A percentile compares a stretch with the other conserved stretches of the same genome.
Conservation (phyloP, 2,113 vertebrate genomes). For the Turnix velox region DNA sequence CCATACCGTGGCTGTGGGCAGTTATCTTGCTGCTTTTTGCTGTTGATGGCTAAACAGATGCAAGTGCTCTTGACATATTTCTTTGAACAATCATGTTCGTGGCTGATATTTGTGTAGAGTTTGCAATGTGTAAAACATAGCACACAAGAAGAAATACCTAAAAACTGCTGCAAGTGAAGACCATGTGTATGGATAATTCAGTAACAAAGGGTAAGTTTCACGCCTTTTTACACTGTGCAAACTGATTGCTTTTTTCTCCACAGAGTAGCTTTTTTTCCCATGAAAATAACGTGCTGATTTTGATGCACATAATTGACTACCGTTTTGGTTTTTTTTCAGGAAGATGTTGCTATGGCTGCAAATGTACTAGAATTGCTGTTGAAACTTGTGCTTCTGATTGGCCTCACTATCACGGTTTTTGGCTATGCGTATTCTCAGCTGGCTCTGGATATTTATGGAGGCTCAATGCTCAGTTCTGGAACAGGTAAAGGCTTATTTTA, state of each 20-base stretch:
- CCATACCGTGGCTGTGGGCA: not conserved
- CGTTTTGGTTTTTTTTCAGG: slow-evolving; percentile 76
- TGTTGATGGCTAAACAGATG: not conserved
- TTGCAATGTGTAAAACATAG: not conserved
- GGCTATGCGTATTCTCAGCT: slow-evolving; percentile 92
- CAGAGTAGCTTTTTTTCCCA: not conserved
- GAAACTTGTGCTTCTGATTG: slow-evolving; percentile 89
- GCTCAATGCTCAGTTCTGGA: slow-evolving; percentile 87
- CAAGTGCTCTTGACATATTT: not conserved
- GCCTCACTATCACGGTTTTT: slow-evolving; percentile 89
- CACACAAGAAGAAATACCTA: not conserved
- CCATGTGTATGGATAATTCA: not conserved
- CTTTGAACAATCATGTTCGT: not conserved
- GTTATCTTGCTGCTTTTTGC: not conserved
- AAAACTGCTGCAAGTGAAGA: not conserved
- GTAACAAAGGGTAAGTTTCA: not conserved
- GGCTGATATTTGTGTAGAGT: not conserved
- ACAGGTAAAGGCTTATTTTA: slow-evolving; percentile 61
- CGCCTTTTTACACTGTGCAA: not conserved
- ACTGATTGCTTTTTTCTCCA: not conserved
- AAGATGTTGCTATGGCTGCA: slow-evolving; percentile 84
- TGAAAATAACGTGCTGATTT: not conserved
- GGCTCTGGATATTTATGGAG: slow-evolving; percentile 93
- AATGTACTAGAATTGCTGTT: slow-evolving; percentile 86
- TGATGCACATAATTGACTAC: not conserved